Percentiles rank a stretch among this genome's conserved stretches.
Evolutionary conservation across 2,797 vertebrate species (phyloP).

Genomic region (Sphaeramia orbicularis): DNA sequence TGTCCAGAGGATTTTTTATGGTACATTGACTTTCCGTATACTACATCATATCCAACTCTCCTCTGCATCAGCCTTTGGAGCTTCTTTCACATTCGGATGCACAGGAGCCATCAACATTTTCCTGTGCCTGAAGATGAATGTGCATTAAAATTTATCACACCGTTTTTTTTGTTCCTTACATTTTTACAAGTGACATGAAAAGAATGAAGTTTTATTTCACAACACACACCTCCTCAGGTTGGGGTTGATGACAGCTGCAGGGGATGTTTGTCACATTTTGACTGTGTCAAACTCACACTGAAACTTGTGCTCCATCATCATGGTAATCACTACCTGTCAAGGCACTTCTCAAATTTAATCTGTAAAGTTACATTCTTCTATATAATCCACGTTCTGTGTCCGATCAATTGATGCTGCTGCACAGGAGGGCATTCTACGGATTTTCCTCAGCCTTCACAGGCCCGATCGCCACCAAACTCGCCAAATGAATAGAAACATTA

Average conservation of each 20-base stretch:
- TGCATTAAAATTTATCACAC: not conserved
- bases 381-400: too few species aligned
- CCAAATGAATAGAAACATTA: too few species aligned
- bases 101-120: conserved; percentile 37
- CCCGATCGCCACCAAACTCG: too few species aligned
- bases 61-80: conserved; percentile 39
- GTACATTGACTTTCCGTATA: conserved; percentile 40
- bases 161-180: conserved; percentile 7
- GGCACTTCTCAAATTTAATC: too few species aligned
- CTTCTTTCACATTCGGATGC: conserved; percentile 52
- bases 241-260: not conserved
- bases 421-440: too few species aligned
- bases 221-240: not conserved
- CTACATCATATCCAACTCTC: conserved; percentile 48
- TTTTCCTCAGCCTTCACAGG: too few species aligned
- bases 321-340: not conserved
- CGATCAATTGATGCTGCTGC: too few species aligned
- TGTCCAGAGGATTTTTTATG: conserved; percentile 53
- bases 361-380: not conserved
- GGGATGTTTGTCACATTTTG: not conserved
- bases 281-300: not conserved
- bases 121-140: conserved; percentile 33
- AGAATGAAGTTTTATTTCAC: conserved; percentile 8
- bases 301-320: not conserved
- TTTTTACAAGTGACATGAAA: conserved; percentile 17